phyloP scores from a whole-genome alignment of 2,113 vertebrate genomes.

The Dasypus novemcinctus region DNA sequence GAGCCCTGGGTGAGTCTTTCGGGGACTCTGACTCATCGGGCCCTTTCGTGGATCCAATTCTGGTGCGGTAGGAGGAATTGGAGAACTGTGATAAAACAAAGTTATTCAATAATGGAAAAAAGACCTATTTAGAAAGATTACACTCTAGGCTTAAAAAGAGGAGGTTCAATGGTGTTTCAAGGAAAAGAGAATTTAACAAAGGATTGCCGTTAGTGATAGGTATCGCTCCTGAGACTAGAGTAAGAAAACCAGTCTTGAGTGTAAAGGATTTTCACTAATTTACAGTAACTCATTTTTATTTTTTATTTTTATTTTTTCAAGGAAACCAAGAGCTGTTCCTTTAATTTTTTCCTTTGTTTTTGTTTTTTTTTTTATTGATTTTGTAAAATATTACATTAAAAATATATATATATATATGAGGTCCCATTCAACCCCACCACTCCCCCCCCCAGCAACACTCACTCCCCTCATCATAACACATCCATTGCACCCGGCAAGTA shows the following conservation, averaged over 20 bases:
- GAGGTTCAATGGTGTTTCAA: background rate
- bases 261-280: constrained; percentile 44
- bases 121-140: constrained; percentile 26
- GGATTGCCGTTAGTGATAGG: background rate
- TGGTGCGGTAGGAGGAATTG: background rate
- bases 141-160: background rate
- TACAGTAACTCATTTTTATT: constrained; percentile 35
- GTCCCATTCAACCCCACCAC: too few relatives aligned
- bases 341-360: too few relatives aligned
- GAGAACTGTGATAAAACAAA: constrained; percentile 30
- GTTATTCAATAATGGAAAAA: constrained; percentile 36
- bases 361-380: too few relatives aligned
- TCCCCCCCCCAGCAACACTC: too few relatives aligned
- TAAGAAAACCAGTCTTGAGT: background rate
- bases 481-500: too few relatives aligned
- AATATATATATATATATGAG: too few relatives aligned
- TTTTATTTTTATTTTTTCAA: too few relatives aligned
- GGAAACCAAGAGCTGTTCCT: too few relatives aligned
- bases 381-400: too few relatives aligned
- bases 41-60: background rate
- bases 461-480: too few relatives aligned
- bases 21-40: background rate
- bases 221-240: background rate
- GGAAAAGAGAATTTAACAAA: constrained; percentile 24
- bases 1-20: background rate